phyloP scores from a whole-genome alignment of 35 echinoderm and acorn worm species.

The Chiridota heheva region DNA sequence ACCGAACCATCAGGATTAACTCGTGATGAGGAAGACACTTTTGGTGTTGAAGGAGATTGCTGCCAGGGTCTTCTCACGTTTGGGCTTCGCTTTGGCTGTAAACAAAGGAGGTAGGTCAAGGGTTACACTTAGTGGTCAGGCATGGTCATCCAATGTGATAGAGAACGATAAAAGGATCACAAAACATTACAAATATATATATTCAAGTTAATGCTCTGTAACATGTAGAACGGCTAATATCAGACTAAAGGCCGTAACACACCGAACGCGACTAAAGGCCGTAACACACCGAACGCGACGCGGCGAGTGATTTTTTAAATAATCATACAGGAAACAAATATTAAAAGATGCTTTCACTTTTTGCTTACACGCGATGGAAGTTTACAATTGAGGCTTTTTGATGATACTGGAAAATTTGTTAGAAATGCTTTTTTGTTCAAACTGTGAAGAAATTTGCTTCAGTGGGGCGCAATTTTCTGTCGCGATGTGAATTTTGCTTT shows the following conservation, averaged over 20 bases:
- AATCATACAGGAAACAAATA: too few species aligned
- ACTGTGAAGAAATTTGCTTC: too few species aligned
- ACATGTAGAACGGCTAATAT: neutral
- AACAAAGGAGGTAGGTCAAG: slow-evolving; percentile 12
- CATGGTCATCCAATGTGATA: neutral
- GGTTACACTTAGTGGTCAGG: neutral
- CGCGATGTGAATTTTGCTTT: too few species aligned
- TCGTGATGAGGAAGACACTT: slow-evolving; percentile 21
- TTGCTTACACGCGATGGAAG: too few species aligned
- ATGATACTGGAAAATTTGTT: too few species aligned
- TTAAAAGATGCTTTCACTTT: too few species aligned
- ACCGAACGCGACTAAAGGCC: neutral
- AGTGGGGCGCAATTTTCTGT: too few species aligned
- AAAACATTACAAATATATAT: neutral
- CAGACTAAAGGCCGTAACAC: too few species aligned
- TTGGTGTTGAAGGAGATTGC: slow-evolving; percentile 35
- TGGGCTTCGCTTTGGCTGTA: slow-evolving; percentile 56
- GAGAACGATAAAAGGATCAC: neutral
- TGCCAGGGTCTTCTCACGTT: slow-evolving; percentile 93
- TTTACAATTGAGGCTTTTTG: too few species aligned
- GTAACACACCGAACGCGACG: too few species aligned
- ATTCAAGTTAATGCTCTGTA: neutral
- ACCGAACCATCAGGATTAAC: slow-evolving; percentile 54
- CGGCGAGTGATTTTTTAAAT: too few species aligned
- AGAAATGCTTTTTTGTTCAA: too few species aligned